Evolutionary conservation across 2,113 vertebrate genomes (phyloP), one percentile per base, ranked within the genome.

Genomic region (Promerops cafer): DNA sequence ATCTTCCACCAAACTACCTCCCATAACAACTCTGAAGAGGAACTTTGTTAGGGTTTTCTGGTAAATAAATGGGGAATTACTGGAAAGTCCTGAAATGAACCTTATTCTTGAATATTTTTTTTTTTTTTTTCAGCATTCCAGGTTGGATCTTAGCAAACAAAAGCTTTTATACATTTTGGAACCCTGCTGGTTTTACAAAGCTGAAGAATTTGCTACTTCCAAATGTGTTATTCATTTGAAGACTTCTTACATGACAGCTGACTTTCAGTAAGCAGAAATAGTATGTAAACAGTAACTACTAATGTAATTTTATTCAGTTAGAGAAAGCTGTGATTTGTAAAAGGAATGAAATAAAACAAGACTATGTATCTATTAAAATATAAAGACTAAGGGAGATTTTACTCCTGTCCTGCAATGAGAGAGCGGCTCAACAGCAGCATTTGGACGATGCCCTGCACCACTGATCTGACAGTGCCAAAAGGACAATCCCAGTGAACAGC

Each of bases 371-470:
- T 50, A 21, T 71, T 57, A 45, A 87, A 81, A 35, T 15, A 33
- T 6, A 53, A 90, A 52, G 7, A n/a, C 3, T 35, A 24, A 20
- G 3, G 28, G 21, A 81, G 4, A 24, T 50, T 31, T 74, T 45
- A 35, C 13, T 81, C n/a, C 31, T 61, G 30, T 28, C 35, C 42
- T 83, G 17, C 77, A 83, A 47, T n/a, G 71, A 42, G 49, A 59
- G 26, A 33, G 27, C 0, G 0, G 23, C 52, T 81, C 60, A 37
- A 12, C 0, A 1, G 23, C 80, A 89, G 30, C 35, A 4, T 30
- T 59, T 49, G 35, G 56, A 19, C 0, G 1, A 45, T 11, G 7
- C 11, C 20, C 44, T 54, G 20, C 33, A 71, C n/a, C 37, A 28
- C 6, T 2, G 8, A 30, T 18, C 21, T 70, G 40, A 17, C 12